Conservation (phyloP, 2,797 vertebrate genomes). For the Adrianichthys oophorus region DNA sequence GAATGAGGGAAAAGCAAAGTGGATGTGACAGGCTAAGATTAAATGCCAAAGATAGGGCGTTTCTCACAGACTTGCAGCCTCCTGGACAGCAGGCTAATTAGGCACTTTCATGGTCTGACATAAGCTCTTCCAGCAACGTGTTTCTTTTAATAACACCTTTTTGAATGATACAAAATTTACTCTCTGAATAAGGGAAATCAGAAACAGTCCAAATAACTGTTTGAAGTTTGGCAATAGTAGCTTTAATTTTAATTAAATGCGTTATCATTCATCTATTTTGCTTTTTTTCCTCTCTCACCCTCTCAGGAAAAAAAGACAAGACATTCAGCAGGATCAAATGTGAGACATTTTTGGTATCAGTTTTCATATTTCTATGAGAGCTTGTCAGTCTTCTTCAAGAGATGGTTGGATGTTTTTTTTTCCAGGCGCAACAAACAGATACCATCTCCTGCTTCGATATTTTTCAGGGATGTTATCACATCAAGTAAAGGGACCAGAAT, state of each 20-base stretch:
- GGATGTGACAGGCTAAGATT: slow-evolving; percentile 80
- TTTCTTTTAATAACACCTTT: slow-evolving; percentile 62
- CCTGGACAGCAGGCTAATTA: slow-evolving; percentile 81
- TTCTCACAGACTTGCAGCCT: slow-evolving; percentile 76
- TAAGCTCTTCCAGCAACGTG: slow-evolving; percentile 65
- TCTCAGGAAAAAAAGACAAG: slow-evolving; percentile 21
- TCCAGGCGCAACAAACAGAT: slow-evolving; percentile 49
- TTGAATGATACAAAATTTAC: slow-evolving; percentile 49
- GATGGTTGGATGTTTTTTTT: slow-evolving; percentile 60
- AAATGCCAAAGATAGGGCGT: slow-evolving; percentile 76
- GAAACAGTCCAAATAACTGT: slow-evolving; percentile 29
- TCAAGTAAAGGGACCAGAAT: slow-evolving; percentile 29
- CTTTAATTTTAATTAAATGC: slow-evolving; percentile 21
- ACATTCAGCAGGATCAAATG: slow-evolving; percentile 36
- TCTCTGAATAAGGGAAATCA: slow-evolving; percentile 30
- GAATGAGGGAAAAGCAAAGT: slow-evolving; percentile 71
- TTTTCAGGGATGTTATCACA: slow-evolving; percentile 53
- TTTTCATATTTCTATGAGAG: slow-evolving; percentile 35
- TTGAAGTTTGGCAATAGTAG: slow-evolving; percentile 23
- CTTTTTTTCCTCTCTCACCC: slow-evolving; percentile 3
- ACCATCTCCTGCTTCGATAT: slow-evolving; percentile 45
- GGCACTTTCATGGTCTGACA: slow-evolving; percentile 73
- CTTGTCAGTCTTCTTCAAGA: slow-evolving; percentile 40
- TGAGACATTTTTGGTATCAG: slow-evolving; percentile 17
- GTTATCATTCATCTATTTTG: background rate